Conservation (phyloP, 2,797 vertebrate species). For the Mastacembelus armatus region DNA sequence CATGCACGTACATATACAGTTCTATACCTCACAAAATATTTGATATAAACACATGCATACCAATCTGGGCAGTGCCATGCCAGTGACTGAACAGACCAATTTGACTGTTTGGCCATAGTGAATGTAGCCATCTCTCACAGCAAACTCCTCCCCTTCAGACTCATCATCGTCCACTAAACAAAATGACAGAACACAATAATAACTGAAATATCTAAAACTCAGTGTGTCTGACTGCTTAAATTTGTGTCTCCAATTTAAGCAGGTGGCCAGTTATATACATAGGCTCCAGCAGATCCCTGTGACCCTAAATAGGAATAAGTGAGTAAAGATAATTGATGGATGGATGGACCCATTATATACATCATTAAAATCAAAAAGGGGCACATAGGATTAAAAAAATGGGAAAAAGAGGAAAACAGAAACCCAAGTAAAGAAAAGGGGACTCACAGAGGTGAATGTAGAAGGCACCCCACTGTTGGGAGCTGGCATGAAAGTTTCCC, state of each 20-base stretch:
- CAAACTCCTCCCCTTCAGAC: conserved; percentile 99
- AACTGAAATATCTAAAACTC: neutral
- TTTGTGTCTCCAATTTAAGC: too few relatives aligned
- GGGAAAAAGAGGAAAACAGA: neutral
- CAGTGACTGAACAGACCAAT: conserved; percentile 97
- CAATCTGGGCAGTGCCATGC: conserved; percentile 98
- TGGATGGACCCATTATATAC: too few relatives aligned
- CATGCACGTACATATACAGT: neutral
- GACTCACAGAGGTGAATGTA: conserved; percentile 97
- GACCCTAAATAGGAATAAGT: too few relatives aligned
- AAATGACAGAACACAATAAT: conserved; percentile 12
- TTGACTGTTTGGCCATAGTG: conserved; percentile 99
- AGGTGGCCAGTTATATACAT: neutral
- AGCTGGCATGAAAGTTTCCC: conserved; percentile 98
- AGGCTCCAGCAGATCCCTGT: too few relatives aligned
- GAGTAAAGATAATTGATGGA: too few relatives aligned
- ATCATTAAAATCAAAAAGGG: neutral
- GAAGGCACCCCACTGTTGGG: conserved; percentile 98
- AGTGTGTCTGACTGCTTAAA: too few relatives aligned
- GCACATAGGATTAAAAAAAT: neutral
- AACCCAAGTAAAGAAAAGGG: neutral
- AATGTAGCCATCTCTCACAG: conserved; percentile 97
- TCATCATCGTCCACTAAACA: conserved; percentile 96
- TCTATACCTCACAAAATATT: neutral
- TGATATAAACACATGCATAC: conserved; percentile 74